phyloP scores from a whole-genome alignment of 2,888 invertebrate species.

The Ophion slaviceki region DNA sequence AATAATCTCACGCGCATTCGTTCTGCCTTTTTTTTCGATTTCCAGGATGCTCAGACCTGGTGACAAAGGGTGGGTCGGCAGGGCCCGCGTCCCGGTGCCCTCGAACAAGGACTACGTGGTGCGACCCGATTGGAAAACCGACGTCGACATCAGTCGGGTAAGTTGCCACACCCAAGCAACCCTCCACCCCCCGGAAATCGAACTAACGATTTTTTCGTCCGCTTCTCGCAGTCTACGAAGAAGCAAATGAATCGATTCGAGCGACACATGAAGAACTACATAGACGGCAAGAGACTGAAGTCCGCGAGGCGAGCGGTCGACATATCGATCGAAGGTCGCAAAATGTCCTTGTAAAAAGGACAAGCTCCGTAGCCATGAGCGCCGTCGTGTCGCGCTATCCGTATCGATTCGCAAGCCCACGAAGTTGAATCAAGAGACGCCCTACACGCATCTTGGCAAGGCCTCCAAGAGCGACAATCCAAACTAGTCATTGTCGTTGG shows the following conservation, averaged over 20 bases:
- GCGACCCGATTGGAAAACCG: conserved; percentile 95
- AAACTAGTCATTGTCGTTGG: neutral
- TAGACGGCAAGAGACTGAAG: conserved; percentile 92
- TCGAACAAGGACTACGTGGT: conserved; percentile 98
- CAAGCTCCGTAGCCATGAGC: neutral
- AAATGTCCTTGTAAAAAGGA: conserved; percentile 93
- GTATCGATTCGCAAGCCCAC: neutral
- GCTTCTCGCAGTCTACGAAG: conserved; percentile 84
- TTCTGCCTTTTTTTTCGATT: neutral
- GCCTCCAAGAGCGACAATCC: neutral
- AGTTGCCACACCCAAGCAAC: conserved; percentile 13
- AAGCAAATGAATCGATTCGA: conserved; percentile 96
- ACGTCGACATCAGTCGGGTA: conserved; percentile 92
- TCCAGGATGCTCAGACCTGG: conserved; percentile 92
- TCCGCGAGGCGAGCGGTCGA: conserved; percentile 94
- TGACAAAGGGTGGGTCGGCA: conserved; percentile 96
- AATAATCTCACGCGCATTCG: neutral
- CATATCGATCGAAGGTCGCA: conserved; percentile 98
- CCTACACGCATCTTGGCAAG: neutral
- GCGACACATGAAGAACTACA: conserved; percentile 95
- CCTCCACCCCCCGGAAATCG: neutral
- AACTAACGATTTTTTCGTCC: neutral
- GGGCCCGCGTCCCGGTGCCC: conserved; percentile 97
- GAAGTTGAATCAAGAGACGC: neutral
- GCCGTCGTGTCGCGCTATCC: conserved; percentile 21